Conservation (phyloP, 2,888 invertebrate genomes). For the Eilema sororculum region DNA sequence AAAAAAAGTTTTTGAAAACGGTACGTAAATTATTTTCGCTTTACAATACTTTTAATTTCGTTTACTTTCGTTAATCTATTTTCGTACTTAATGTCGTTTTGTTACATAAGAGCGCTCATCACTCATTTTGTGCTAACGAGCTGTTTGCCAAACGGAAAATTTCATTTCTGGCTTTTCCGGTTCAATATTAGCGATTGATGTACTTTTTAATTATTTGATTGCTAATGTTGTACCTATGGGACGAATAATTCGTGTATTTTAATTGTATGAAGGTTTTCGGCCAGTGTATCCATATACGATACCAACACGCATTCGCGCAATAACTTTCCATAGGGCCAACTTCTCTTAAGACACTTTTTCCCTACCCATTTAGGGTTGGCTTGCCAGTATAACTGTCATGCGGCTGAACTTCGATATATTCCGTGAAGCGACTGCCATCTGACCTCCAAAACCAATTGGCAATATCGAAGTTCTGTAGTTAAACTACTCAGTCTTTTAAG, state of each 20-base stretch:
- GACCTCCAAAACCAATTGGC: too few species aligned
- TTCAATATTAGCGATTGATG: constrained; percentile 14
- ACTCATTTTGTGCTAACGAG: constrained; percentile 37
- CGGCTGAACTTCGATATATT: too few species aligned
- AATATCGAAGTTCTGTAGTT: too few species aligned
- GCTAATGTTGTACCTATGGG: background rate
- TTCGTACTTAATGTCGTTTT: constrained; percentile 5
- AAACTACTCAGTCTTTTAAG: too few species aligned
- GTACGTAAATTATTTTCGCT: background rate
- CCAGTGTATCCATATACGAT: too few species aligned
- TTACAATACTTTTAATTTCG: background rate
- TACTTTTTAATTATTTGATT: background rate
- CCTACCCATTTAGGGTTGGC: too few species aligned
- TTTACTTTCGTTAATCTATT: constrained; percentile 8
- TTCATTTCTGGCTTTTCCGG: constrained; percentile 16
- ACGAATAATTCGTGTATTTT: background rate
- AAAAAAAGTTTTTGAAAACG: background rate
- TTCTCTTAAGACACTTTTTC: too few species aligned
- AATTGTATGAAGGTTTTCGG: background rate
- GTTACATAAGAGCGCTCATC: constrained; percentile 40
- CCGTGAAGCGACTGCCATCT: too few species aligned
- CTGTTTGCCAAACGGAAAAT: constrained; percentile 37
- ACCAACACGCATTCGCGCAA: too few species aligned
- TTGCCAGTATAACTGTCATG: too few species aligned
- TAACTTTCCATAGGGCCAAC: too few species aligned